Percentiles rank a stretch among this genome's conserved stretches.
Conservation (phyloP, 2,797 vertebrate genomes). For the Sebastolobus altivelis region DNA sequence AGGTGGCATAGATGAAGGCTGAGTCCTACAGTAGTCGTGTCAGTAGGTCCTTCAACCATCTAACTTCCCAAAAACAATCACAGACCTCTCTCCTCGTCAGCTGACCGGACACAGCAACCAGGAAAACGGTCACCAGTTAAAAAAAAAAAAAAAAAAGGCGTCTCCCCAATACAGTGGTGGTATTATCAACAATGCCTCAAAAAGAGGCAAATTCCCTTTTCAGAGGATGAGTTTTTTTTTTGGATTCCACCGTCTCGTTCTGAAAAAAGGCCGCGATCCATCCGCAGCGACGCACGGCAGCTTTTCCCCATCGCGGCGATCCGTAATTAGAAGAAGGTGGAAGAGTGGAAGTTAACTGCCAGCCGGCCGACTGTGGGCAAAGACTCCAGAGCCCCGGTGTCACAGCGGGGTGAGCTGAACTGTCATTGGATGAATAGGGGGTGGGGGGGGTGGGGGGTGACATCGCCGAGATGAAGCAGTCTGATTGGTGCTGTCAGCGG, state of each 20-base stretch:
- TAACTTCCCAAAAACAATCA: conserved; percentile 45
- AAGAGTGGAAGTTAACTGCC: conserved; percentile 41
- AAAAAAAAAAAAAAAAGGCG: not conserved
- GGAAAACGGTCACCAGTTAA: conserved; percentile 24
- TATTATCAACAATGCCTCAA: conserved; percentile 40
- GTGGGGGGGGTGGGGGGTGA: conserved; percentile 25
- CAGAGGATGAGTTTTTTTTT: conserved; percentile 34
- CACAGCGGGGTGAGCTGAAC: conserved; percentile 33
- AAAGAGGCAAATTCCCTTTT: conserved; percentile 70
- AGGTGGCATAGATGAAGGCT: conserved; percentile 34
- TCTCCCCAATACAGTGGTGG: conserved; percentile 38
- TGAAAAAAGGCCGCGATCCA: conserved; percentile 28
- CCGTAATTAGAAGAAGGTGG: conserved; percentile 4
- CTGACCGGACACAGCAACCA: conserved; percentile 37
- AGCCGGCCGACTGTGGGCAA: conserved; percentile 25
- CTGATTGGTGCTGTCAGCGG: conserved; percentile 58
- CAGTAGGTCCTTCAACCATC: conserved; percentile 62
- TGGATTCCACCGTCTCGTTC: conserved; percentile 37
- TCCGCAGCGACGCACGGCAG: conserved; percentile 30
- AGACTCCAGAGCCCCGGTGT: conserved; percentile 47
- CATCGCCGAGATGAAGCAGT: conserved; percentile 46
- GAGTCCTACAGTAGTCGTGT: conserved; percentile 70
- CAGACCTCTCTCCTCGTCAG: conserved; percentile 37
- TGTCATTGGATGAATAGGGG: conserved; percentile 32
- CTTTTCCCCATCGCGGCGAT: conserved; percentile 36